Base-by-base conservation (phyloP, 2,888 invertebrate species). In the Harpalus rufipes region DNA sequence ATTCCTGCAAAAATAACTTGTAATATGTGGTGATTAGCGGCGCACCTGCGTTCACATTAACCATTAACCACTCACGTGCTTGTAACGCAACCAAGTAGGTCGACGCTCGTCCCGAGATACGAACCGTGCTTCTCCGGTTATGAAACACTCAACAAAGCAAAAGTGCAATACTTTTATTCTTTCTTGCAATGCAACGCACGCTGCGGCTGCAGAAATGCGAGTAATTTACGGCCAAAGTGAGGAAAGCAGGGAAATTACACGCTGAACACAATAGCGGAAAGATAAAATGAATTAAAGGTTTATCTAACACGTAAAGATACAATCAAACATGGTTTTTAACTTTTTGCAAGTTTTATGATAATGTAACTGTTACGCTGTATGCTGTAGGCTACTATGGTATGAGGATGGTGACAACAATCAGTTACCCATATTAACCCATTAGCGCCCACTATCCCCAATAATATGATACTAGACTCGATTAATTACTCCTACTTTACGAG, bases 241-340 rank as follows among this genome's bases (percentile, higher is more conserved):
- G 72, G 72, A 72, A 72, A 72, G 72, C 41, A 21, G 72, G 44
- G 44, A 72, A 74, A 68, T 68, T 68, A 68, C 68, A 63, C 25
- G 25, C 21, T 63, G 32, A 63, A 63, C 59, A 8, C 10, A 12
- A 6, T 12, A 39, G 39, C 72, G 72, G 44, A 74, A 68, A 74
- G 72, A 74, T 74, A 44, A 74, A 44, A 44, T 44, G 32, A 68
- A n/a, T 68, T 68, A 68, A 4, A 39, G 12, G 68, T 68, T 68
- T 68, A 68, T 68, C 68, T 68, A 39, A 39, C 68, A 14, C 14
- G 6, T 32, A 68, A 39, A 39, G 7, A 51, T 51, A 51, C 10
- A 51, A 51, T 51, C 44, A 51, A 12, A 12, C 44, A 51, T 44
- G 44, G 44, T 51, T 51, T 51, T 51, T 51, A 51, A 12, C 44